Evolutionary conservation across 2,888 invertebrate species (phyloP), one percentile per base, ranked within the genome.

Genomic region (Drosophila paramelanica): DNA sequence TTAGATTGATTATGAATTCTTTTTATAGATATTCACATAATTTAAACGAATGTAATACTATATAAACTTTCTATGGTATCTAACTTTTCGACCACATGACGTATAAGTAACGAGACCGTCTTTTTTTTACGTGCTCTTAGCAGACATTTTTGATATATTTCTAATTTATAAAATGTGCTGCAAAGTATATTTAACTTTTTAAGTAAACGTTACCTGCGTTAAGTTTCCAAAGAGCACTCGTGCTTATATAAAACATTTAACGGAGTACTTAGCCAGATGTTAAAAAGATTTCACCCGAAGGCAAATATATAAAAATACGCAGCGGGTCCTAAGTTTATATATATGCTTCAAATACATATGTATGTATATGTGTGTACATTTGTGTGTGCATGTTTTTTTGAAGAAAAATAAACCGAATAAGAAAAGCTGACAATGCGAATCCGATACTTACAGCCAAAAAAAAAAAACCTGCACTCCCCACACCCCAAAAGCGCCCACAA

Each of bases 391-490:
- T 25, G 36, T 5, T 36, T 57, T 57, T 50, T 69, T 56, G 33
- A 45, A 58, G 50, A 53, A 65, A 73, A 58, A 64, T 61, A 60
- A 69, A 78, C 51, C 50, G 61, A 61, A 67, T 67, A 81, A 73
- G 83, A 79, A 86, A 85, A 87, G 81, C 81, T 87, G 86, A 88
- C 88, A 89, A 82, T 88, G 84, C 79, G 83, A 89, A 89, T 86
- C 81, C 79, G 86, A 90, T 88, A 89, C 84, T 81, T 83, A 78
- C 65, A 59, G 47, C 70, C 56, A 23, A 23, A 23, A 23, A 23
- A 23, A 67, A 76, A 73, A 57, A 47, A 65, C 47, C 58, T 43
- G 61, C 59, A 68, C 41, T 27, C 33, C 38, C 51, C 59, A 23
- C 14, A 33, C 41, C 33, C 57, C 46, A 31, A 31, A 20, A 7